Evolutionary conservation across 1,140 invertebrate species (phyloP).

Genomic region (Ridgeia piscesae): DNA sequence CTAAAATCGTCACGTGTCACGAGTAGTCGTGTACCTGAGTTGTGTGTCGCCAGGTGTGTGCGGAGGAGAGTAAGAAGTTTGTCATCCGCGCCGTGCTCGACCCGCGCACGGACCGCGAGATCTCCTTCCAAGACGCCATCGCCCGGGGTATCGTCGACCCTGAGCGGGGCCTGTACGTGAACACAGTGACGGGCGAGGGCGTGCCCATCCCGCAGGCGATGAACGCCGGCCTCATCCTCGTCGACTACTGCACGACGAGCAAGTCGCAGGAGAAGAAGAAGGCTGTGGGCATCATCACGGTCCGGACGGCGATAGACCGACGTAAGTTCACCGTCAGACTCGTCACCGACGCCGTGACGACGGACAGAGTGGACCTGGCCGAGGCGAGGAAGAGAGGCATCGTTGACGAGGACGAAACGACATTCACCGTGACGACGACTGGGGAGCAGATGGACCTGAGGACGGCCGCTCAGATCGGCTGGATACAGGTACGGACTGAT

Average conservation of each 20-base stretch:
- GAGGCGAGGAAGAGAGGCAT: not conserved
- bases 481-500: not conserved
- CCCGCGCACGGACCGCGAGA: constrained; percentile 15
- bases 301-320: constrained; percentile 22
- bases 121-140: constrained; percentile 22
- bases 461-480: constrained; percentile 17
- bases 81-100: constrained; percentile 27
- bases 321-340: constrained; percentile 21
- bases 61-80: constrained; percentile 26
- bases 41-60: not conserved
- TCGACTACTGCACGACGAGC: constrained; percentile 24
- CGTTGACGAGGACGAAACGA: not conserved
- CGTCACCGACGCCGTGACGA: constrained; percentile 18
- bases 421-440: not conserved
- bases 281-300: constrained; percentile 25
- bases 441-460: constrained; percentile 20
- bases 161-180: constrained; percentile 19
- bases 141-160: constrained; percentile 21
- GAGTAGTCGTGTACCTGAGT: not conserved
- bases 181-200: constrained; percentile 25
- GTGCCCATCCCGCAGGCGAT: constrained; percentile 24
- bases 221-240: constrained; percentile 21
- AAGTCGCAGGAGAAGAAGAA: constrained; percentile 22
- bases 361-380: constrained; percentile 18
- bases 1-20: too few relatives aligned